These are phyloP conservation scores for Lithobates sylvaticus DNA, from an alignment of 2,797 vertebrate genomes.

Conservation along the genomic window DNA sequence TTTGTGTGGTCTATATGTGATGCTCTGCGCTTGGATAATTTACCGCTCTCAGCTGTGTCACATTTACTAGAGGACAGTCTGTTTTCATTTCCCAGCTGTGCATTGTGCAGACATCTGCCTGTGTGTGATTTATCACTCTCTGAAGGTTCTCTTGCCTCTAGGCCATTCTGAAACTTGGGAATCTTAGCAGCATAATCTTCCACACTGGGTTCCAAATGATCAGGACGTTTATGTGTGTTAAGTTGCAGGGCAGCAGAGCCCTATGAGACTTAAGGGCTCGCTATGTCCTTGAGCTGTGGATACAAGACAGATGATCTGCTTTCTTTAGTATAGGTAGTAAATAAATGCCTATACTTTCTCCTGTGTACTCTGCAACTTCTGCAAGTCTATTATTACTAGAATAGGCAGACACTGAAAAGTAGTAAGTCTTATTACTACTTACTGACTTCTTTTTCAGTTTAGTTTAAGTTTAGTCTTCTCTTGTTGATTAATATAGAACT, in stretches of 20 bases:
- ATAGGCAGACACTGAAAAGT: too few species aligned
- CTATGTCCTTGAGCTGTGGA: constrained; percentile 25
- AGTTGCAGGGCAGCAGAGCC: constrained; percentile 22
- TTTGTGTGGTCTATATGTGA: constrained; percentile 14
- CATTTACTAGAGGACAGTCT: constrained; percentile 47
- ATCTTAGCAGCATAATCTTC: constrained; percentile 34
- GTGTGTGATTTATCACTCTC: constrained; percentile 53
- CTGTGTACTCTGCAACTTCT: background rate
- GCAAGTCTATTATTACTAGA: background rate
- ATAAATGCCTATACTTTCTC: background rate
- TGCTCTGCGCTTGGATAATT: constrained; percentile 6
- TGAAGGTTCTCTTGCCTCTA: constrained; percentile 36
- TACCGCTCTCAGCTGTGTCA: constrained; percentile 16
- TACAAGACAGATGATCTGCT: background rate
- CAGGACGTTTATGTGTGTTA: constrained; percentile 44
- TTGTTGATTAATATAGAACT: too few species aligned
- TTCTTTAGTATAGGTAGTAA: background rate
- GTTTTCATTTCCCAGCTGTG: constrained; percentile 48
- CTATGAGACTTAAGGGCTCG: constrained; percentile 19
- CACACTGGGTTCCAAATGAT: constrained; percentile 20
- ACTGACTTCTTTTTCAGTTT: too few species aligned
- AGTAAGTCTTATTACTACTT: too few species aligned
- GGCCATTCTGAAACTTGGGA: constrained; percentile 45
- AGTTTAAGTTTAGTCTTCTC: too few species aligned
- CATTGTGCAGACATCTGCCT: constrained; percentile 37